Conservation (phyloP, 1,140 invertebrate species). For the Lycorma delicatula region DNA sequence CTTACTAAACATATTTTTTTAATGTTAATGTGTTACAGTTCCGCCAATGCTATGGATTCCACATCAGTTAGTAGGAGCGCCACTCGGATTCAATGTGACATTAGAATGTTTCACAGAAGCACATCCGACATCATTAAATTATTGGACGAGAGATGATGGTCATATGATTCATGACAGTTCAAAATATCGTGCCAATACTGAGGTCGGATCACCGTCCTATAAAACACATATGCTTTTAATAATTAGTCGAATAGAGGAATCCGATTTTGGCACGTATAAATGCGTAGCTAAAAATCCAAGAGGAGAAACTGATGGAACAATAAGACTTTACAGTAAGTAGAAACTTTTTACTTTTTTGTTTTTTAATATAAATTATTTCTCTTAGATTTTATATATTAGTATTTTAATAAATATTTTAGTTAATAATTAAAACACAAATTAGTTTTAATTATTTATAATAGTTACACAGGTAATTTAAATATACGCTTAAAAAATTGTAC, state of each 20-base stretch:
- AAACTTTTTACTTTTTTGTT: constrained; percentile 20
- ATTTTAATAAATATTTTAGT: no score
- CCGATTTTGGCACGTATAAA: constrained; percentile 80
- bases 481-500: no score
- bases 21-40: constrained; percentile 49
- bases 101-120: constrained; percentile 85
- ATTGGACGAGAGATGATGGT: constrained; percentile 80
- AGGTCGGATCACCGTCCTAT: constrained; percentile 56
- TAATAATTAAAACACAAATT: no score
- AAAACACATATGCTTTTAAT: constrained; percentile 77
- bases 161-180: constrained; percentile 78
- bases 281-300: constrained; percentile 88
- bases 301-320: constrained; percentile 84
- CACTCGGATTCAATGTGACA: constrained; percentile 67
- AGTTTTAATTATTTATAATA: no score
- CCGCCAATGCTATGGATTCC: constrained; percentile 85
- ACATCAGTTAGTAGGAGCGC: constrained; percentile 78
- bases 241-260: constrained; percentile 60
- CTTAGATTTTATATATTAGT: no score
- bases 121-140: constrained; percentile 82
- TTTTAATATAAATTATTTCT: no score
- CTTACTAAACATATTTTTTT: neutral
- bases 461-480: no score
- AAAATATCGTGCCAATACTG: constrained; percentile 58
- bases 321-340: constrained; percentile 81